Base-by-base conservation (phyloP, 1,140 invertebrate genomes). In the Eriosoma lanigerum region DNA sequence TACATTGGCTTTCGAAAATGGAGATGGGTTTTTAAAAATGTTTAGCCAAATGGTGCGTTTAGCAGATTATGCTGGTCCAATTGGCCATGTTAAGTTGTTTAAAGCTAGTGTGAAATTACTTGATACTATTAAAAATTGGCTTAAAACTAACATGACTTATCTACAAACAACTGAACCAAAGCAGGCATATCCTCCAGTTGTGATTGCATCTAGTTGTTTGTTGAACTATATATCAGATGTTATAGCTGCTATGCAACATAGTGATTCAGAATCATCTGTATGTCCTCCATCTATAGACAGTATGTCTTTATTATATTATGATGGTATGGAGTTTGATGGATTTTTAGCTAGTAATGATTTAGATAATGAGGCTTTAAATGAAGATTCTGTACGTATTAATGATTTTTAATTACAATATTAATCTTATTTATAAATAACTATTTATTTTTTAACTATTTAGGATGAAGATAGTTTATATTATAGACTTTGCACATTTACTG, bases 401-500 rank as follows among this genome's bases (percentile, higher is more conserved):
- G 24, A 48, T 17, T 24, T 26, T 26, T 12, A 1, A 24, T 17
- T 17, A 46, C 0, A 12, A 48, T 13, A 24, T 48, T 8, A 15
- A 26, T 26, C 10, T 29, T 72, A 48, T 26, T 70, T 50, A 72
- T 10, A 19, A 44, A 12, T 38, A 64, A 19, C 26, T 70, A 26
- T 0, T 21, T 70, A n/a, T n/a, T 72, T 72, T 50, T 12, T 52
- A 46, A 62, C 80, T 81, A 82, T 83, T 68, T 82, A 92, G 91
- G 96, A 98, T 86, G 96, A 98, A 85, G 96, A 98, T 85, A 95
- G 93, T 9, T 87, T 98, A 0, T 93, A 93, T 82, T 96, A 96
- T 85, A 97, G 97, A 86, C 87, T 99, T 1, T 99, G 97, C 86
- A 98, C 97, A 0, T 99, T 97, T 86, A 98, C 96, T 6, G 90